A percentile compares a stretch with the other conserved stretches of the same genome.
These are phyloP conservation scores for Passerina amoena DNA, from an alignment of 2,113 vertebrate genomes.

Conservation along the genomic window DNA sequence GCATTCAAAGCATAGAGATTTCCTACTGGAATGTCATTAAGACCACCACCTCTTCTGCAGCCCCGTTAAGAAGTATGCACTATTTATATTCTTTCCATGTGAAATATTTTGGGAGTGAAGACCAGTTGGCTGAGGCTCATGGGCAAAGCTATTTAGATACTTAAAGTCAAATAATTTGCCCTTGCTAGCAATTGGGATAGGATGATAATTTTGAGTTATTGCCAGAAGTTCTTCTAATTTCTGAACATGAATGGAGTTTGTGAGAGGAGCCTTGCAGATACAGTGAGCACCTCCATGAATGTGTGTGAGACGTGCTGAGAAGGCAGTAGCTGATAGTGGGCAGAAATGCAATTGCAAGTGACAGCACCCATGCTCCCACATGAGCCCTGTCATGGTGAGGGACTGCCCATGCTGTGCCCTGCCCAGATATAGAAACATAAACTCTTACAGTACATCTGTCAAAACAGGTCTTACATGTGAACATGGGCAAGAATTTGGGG, in stretches of 20 bases:
- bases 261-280: background rate
- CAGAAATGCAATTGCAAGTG: background rate
- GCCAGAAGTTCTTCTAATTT: background rate
- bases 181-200: background rate
- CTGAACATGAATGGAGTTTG: background rate
- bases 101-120: background rate
- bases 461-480: background rate
- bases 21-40: background rate
- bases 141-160: background rate
- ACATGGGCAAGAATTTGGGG: background rate
- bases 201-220: background rate
- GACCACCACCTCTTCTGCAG: background rate
- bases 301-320: background rate
- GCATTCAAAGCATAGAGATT: background rate
- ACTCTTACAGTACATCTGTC: background rate
- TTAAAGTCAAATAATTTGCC: background rate
- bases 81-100: background rate
- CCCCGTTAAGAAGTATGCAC: background rate
- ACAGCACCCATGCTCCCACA: accelerated
- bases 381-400: background rate
- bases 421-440: background rate
- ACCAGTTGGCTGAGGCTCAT: background rate
- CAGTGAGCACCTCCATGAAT: accelerated
- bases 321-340: background rate
- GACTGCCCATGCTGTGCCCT: background rate